Evolutionary conservation across 2,888 invertebrate genomes (phyloP), one percentile per base, ranked within the genome.

Genomic region (Julus scandinavius): DNA sequence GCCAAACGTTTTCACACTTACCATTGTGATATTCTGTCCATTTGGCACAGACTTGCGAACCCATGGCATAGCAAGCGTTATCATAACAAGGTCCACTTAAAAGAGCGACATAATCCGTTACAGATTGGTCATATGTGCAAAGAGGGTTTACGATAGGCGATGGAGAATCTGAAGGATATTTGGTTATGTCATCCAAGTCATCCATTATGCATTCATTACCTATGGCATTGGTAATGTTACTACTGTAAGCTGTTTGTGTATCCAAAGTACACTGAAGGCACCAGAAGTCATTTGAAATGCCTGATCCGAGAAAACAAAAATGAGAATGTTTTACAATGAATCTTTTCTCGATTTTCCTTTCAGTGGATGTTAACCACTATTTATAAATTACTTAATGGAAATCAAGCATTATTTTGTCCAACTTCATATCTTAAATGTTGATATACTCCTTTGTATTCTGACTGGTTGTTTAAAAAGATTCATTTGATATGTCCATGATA

Each of bases 221-320:
- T 6, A 83, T 87, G 41, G 38, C 13, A 50, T 87, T 87, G 9
- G 63, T 87, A 0, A 2, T 29, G n/a, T 87, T 87, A 4, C n/a
- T 58, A 40, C 13, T n/a, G 83, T 40, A 40, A 45, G 9, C 17
- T 13, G 7, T 83, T 17, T 83, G 9, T 45, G 40, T 20, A 6
- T 40, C 40, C 87, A 83, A 87, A 58, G 80, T 87, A 72, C 87
- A 87, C 45, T 87, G 87, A 2, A 87, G 41, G 41, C 87, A 87
- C 87, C 87, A 87, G 58, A 58, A 17, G n/a, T 58, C 58, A 17
- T 58, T n/a, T 58, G 58, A 58, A n/a, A 58, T 5, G n/a, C 17
- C 58, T 58, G 7, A 58, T 13, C n/a, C 0, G 2, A 1, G 58
- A 17, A 58, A 58, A 58, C 17, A 58, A n/a, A 54, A 9, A 54